Evolutionary conservation across 2,888 invertebrate species (phyloP), one percentile per base, ranked within the genome.

Genomic region (Melanostoma mellinum): DNA sequence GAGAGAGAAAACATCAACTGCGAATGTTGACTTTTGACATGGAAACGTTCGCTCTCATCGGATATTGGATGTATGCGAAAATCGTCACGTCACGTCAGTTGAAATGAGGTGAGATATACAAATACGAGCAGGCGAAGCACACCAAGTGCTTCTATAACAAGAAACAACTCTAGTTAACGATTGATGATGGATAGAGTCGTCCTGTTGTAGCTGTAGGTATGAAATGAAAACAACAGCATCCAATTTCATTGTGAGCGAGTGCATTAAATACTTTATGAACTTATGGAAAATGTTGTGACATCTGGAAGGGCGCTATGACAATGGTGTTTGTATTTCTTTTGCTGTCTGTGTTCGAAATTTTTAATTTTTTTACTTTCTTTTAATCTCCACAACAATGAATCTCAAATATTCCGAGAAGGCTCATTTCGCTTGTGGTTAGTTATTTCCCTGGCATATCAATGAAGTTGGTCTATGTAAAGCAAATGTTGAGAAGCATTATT

Each of bases 31-130:
- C 84, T 60, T 84, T 84, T 84, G 79, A 74, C 84, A 74, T 67
- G 74, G 46, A 79, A 78, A 75, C 78, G 61, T 84, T 84, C 84
- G 78, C 78, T 84, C 78, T 84, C 78, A 65, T 69, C 74, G 52
- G 46, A 63, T 75, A 53, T 58, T 81, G 55, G 71, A 61, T 77
- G 68, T 50, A 48, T 77, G 73, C 69, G 76, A 68, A 63, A 50
- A 52, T 40, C 35, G 42, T 53, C 40, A 50, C 20, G 33, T 40
- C 48, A 48, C 38, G 52, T 67, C 35, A 44, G 9, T 67, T 58
- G 71, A 61, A 78, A 78, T 74, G 74, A 84, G 69, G 84, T 78
- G 74, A 74, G 74, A 84, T 61, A 50, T n/a, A 46, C 35, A 46
- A 46, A 46, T 61, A 36, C 20, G 8, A 32, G 35, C 55, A 42